Evolutionary conservation across 30 jellyfish, hydroid and myxozoan genomes (phyloP).

Genomic region (Cassiopea andromeda): DNA sequence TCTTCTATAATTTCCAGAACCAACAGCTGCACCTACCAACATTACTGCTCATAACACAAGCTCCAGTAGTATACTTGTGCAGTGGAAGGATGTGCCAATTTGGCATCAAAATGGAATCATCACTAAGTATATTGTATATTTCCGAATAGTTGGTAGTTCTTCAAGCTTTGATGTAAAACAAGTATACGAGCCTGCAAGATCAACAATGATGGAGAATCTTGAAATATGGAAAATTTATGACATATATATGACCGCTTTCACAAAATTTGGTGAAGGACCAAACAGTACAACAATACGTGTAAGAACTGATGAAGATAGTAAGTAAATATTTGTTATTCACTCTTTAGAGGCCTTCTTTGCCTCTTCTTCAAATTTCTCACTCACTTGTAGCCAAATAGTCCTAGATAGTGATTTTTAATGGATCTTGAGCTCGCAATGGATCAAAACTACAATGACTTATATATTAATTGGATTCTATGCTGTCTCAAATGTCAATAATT

Average conservation of each 20-base stretch:
- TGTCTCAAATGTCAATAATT: no score
- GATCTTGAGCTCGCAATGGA: no score
- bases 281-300: background rate
- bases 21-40: slow-evolving; percentile 7
- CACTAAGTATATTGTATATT: background rate
- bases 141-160: background rate
- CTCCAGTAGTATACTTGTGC: background rate
- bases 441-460: no score
- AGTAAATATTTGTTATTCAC: background rate
- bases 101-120: slow-evolving; percentile 14
- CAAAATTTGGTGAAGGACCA: slow-evolving; percentile 17
- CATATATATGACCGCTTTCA: background rate
- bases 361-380: no score
- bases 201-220: background rate
- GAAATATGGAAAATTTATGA: background rate
- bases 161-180: background rate
- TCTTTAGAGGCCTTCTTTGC: background rate
- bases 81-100: slow-evolving; percentile 12
- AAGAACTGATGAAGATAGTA: slow-evolving; percentile 33
- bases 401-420: no score
- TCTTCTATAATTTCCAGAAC: background rate
- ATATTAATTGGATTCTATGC: no score
- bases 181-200: background rate
- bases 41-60: slow-evolving; percentile 6
- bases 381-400: no score